phyloP scores from a whole-genome alignment of 2,113 vertebrate genomes.

The Pygoscelis antarcticus region DNA sequence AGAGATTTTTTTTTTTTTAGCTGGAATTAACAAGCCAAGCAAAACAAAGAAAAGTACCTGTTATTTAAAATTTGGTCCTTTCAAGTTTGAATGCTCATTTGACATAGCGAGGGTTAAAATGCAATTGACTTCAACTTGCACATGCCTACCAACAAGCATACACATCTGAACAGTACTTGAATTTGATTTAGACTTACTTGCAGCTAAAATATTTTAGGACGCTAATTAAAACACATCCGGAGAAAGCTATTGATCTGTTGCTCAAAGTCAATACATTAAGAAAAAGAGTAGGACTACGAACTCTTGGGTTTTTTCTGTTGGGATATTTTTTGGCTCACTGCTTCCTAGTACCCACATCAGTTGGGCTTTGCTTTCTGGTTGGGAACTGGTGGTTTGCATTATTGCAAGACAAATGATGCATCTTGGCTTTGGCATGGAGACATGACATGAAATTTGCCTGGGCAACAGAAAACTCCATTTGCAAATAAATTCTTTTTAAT shows the following conservation, averaged over 20 bases:
- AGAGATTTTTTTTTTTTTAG: background rate
- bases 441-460: background rate
- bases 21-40: background rate
- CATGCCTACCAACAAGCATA: background rate
- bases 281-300: background rate
- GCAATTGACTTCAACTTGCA: background rate
- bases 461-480: background rate
- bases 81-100: background rate
- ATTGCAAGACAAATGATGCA: background rate
- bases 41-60: background rate
- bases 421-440: rapidly evolving
- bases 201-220: background rate
- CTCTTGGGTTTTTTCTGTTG: background rate
- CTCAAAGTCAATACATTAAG: background rate
- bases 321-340: background rate
- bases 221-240: background rate
- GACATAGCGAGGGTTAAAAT: background rate
- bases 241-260: background rate
- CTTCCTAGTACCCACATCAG: background rate
- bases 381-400: background rate
- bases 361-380: background rate
- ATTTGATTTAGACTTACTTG: background rate
- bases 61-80: background rate
- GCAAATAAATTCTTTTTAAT: background rate
- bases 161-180: background rate